Base-by-base conservation (phyloP, 1,140 invertebrate species). In the Magallana angulata region DNA sequence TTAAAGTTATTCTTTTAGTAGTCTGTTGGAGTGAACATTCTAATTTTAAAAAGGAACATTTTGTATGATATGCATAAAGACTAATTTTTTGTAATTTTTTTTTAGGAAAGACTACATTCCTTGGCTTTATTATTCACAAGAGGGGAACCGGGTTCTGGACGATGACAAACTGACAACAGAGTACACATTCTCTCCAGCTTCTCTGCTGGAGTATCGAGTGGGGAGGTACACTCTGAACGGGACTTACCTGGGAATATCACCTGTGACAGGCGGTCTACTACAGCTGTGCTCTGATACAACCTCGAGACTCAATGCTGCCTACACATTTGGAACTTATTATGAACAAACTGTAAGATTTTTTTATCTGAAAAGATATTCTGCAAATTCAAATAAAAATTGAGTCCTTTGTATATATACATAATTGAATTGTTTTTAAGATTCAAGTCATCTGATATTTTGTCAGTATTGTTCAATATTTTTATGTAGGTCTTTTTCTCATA, bases 281-380 rank as follows among this genome's bases (percentile, higher is more conserved):
- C 94, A 95, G 88, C 90, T 96, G 6, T 96, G 96, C 95, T 93
- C 95, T 91, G 90, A 94, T 83, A 88, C 96, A 92, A 88, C 94
- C 91, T 88, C 91, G 93, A 86, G 94, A 93, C 89, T 96, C 93
- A 89, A 96, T 95, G 92, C 95, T 94, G 91, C 96, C 94, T 95
- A 96, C 82, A 93, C 94, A 86, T 96, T 96, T 95, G 96, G 96
- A 57, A 94, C 96, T 59, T 95, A 95, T 88, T 95, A 95, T 82
- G 76, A 60, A 16, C 90, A 92, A n/a, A 87, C 88, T 76, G 93
- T 93, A 87, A 91, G 91, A 86, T 24, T 62, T 18, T 62, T 24
- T 64, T 24, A 18, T 84, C 59, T 57, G 7, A 24, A 30, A 6
- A 48, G 5, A 9, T 8, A 84, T 58, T 48, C 5, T 5, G 5